A percentile compares a stretch with the other conserved stretches of the same genome.
Conservation (phyloP, 1,140 invertebrate genomes). For the Bursaphelenchus mucronatus region DNA sequence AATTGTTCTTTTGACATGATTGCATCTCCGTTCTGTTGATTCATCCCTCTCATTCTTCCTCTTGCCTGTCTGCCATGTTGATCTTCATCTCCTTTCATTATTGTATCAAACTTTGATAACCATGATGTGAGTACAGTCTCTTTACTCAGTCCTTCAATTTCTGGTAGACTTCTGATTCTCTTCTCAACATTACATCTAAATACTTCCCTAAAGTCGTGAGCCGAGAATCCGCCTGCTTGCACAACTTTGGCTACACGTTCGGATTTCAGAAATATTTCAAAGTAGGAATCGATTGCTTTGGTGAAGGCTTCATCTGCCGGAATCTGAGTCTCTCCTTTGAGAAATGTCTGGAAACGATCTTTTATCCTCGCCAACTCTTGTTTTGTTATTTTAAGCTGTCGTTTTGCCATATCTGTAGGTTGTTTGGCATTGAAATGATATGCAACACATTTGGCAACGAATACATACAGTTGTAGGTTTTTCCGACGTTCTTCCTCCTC, state of each 20-base stretch:
- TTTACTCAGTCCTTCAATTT: conserved; percentile 98
- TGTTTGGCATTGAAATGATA: conserved; percentile 99
- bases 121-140: conserved; percentile 83
- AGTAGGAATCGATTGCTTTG: conserved; percentile 94
- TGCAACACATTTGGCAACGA: conserved; percentile 91
- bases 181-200: conserved; percentile 61
- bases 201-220: conserved; percentile 95
- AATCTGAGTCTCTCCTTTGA: conserved; percentile 84
- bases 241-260: conserved; percentile 92
- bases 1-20: conserved; percentile 92
- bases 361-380: conserved; percentile 91
- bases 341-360: conserved; percentile 76
- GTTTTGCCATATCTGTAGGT: conserved; percentile 88
- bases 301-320: conserved; percentile 98
- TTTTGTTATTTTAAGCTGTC: conserved; percentile 87
- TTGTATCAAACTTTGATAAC: conserved; percentile 99
- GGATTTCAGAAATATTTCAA: conserved; percentile 92
- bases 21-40: conserved; percentile 76
- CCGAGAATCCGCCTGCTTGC: conserved; percentile 88
- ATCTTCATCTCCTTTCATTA: conserved; percentile 77
- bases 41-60: conserved; percentile 62
- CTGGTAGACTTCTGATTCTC: conserved; percentile 78
- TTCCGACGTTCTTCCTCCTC: conserved; percentile 87
- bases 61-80: conserved; percentile 38
- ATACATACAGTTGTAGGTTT: conserved; percentile 92